A percentile compares a stretch with the other conserved stretches of the same genome.
Conservation (phyloP, 2,888 invertebrate species). For the Mimumesa dahlbomi region DNA sequence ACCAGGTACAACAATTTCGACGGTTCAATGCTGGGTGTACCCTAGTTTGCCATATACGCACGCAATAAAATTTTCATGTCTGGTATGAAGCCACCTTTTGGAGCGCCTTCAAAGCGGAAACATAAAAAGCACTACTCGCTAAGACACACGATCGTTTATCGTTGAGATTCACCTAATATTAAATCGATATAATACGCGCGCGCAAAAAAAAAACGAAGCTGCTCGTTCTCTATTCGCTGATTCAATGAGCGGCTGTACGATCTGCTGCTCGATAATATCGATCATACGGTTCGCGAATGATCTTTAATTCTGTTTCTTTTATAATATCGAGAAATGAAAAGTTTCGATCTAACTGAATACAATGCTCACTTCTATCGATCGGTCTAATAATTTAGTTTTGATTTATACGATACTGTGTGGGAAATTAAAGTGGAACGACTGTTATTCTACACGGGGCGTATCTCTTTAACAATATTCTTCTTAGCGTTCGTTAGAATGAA, state of each 20-base stretch:
- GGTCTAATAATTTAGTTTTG: too few relatives aligned
- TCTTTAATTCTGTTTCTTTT: background rate
- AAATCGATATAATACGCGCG: background rate
- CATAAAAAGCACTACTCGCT: background rate
- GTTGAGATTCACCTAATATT: constrained; percentile 1
- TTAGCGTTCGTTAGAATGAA: too few relatives aligned
- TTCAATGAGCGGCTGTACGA: background rate
- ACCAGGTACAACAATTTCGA: background rate
- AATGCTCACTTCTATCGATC: too few relatives aligned
- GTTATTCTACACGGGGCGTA: too few relatives aligned
- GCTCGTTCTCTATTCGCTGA: background rate
- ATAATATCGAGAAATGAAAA: too few relatives aligned
- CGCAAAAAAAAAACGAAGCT: background rate
- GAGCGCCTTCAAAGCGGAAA: constrained; percentile 8
- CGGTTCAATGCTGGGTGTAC: constrained; percentile 15
- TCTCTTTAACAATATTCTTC: too few relatives aligned
- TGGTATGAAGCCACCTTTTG: constrained; percentile 25
- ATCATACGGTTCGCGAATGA: background rate
- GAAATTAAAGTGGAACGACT: too few relatives aligned
- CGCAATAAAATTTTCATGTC: constrained; percentile 15
- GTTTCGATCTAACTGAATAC: background rate
- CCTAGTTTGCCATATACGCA: constrained; percentile 13
- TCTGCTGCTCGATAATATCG: too few relatives aligned
- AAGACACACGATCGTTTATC: constrained; percentile 14
- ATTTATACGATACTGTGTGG: too few relatives aligned